phyloP scores from a whole-genome alignment of 35 echinoderm and acorn worm genomes.

The Holothuria glaberrima region DNA sequence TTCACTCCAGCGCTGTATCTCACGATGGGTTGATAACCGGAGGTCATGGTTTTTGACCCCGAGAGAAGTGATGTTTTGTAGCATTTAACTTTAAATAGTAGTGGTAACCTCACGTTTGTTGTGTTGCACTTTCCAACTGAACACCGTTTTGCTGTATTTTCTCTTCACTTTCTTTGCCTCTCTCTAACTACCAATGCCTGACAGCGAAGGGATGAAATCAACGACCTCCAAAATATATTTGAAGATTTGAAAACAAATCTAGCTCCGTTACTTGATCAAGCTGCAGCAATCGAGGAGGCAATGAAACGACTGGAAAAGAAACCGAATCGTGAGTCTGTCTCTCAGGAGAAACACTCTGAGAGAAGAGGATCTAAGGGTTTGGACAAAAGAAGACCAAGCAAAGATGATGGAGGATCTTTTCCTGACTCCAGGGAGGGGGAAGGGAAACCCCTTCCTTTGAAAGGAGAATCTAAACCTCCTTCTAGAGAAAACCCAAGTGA shows the following conservation, averaged over 20 bases:
- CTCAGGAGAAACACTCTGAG: neutral
- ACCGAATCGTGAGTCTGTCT: neutral
- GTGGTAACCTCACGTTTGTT: neutral
- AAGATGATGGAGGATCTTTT: neutral
- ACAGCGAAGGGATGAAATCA: constrained; percentile 87
- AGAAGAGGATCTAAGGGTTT: neutral
- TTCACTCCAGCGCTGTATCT: no score
- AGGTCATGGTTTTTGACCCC: no score
- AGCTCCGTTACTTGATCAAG: constrained; percentile 8
- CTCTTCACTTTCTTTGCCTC: neutral
- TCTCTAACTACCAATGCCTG: constrained; percentile 15
- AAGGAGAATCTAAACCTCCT: constrained; percentile 14
- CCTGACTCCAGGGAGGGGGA: constrained; percentile 5
- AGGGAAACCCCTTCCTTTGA: neutral
- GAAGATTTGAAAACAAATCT: constrained; percentile 80
- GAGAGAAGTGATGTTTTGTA: neutral
- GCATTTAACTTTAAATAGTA: no score
- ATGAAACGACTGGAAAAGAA: constrained; percentile 33
- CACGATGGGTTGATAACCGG: no score
- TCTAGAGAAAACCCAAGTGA: neutral
- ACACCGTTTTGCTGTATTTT: neutral
- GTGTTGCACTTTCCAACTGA: neutral
- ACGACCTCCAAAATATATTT: constrained; percentile 82
- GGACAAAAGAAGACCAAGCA: neutral
- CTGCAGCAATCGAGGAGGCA: constrained; percentile 12